Evolutionary conservation across 2,888 invertebrate genomes (phyloP), one percentile per base, ranked within the genome.

Genomic region (Pseudeuparius sepicola): DNA sequence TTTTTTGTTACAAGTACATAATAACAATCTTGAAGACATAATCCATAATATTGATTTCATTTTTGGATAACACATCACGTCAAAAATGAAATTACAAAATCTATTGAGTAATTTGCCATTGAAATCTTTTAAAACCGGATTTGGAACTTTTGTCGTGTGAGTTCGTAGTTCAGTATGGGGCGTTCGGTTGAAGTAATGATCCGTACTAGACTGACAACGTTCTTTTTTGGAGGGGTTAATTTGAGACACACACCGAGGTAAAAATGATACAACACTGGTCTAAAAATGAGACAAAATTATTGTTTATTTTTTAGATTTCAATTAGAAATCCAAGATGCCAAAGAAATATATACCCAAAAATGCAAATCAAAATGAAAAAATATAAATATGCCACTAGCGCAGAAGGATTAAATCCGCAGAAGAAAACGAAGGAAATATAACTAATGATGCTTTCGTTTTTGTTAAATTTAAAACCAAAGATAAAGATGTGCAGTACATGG

Each of bases 271-370:
- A n/a, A n/a, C n/a, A n/a, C n/a, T n/a, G n/a, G n/a, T n/a, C n/a
- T n/a, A n/a, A n/a, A n/a, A n/a, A n/a, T n/a, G n/a, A n/a, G n/a
- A n/a, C n/a, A n/a, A n/a, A n/a, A n/a, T n/a, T n/a, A n/a, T n/a
- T n/a, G n/a, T n/a, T n/a, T n/a, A n/a, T n/a, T n/a, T n/a, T n/a
- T n/a, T n/a, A n/a, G n/a, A n/a, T n/a, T n/a, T n/a, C n/a, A n/a
- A n/a, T n/a, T n/a, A n/a, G n/a, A 23, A 24, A 32, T 14, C 24
- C 32, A 32, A 24, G 24, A 32, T 32, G 32, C 24, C 24, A 24
- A 32, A 24, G 31, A n/a, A n/a, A n/a, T n/a, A n/a, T n/a, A n/a
- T n/a, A n/a, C n/a, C n/a, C n/a, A n/a, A n/a, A n/a, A n/a, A n/a
- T n/a, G n/a, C n/a, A n/a, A n/a, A n/a, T n/a, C n/a, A n/a, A n/a